A percentile compares a stretch with the other conserved stretches of the same genome.
Evolutionary conservation across 1,140 invertebrate species (phyloP).

Genomic region (Uloborus diversus): DNA sequence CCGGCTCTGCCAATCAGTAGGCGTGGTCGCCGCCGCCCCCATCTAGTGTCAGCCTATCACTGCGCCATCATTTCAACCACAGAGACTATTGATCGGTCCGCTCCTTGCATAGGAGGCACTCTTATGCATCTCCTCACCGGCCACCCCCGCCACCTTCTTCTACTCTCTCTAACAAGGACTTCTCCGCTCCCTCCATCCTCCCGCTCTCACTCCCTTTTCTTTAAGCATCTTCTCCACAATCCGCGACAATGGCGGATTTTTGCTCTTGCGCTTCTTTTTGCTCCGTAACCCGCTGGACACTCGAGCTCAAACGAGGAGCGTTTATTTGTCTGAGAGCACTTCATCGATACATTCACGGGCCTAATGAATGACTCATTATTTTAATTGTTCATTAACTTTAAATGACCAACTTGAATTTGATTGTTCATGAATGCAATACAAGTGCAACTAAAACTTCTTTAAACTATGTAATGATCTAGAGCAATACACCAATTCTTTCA

Average conservation of each 20-base stretch:
- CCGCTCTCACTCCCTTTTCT: conserved; percentile 45
- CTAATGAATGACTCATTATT: no score
- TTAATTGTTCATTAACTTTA: no score
- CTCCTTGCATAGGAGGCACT: conserved; percentile 54
- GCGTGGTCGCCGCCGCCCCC: conserved; percentile 44
- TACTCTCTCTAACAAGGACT: conserved; percentile 52
- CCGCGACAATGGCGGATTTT: conserved; percentile 53
- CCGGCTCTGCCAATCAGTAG: conserved; percentile 46
- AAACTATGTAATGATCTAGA: no score
- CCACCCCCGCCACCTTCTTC: conserved; percentile 20
- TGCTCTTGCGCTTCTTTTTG: conserved; percentile 53
- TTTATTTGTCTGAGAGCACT: no score
- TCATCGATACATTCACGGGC: no score
- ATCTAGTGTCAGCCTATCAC: conserved; percentile 46
- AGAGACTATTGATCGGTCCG: conserved; percentile 49
- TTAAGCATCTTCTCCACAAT: conserved; percentile 54
- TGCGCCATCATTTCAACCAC: conserved; percentile 52
- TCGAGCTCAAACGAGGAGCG: no score
- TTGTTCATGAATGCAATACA: no score
- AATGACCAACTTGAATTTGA: no score
- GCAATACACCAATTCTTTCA: no score
- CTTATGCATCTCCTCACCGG: conserved; percentile 43
- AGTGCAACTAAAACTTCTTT: no score
- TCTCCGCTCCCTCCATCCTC: neutral
- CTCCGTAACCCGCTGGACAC: conserved; percentile 1